Conservation (phyloP, 2,113 vertebrate genomes). For the Galeopterus variegatus region DNA sequence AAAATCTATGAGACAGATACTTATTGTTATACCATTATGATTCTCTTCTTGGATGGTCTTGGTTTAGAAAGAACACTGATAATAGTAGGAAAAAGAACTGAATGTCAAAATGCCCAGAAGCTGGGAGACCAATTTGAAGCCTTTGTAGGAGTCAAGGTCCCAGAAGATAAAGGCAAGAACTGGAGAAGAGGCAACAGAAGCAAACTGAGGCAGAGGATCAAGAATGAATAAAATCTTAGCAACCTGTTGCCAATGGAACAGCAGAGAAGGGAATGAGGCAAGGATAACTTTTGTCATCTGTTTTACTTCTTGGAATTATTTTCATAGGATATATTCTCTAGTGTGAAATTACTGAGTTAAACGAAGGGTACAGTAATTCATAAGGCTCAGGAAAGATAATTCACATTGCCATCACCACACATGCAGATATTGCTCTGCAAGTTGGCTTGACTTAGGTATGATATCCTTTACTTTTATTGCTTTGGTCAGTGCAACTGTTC, state of each 20-base stretch:
- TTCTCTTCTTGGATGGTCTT: not conserved
- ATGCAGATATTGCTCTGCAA: not conserved
- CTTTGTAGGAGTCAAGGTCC: not conserved
- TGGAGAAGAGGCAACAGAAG: not conserved
- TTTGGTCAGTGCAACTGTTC: not conserved
- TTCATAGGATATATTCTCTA: not conserved
- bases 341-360: slow-evolving; percentile 4
- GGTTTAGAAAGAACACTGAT: slow-evolving; percentile 12
- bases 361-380: not conserved
- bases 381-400: not conserved
- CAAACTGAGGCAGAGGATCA: not conserved
- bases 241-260: not conserved
- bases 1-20: not conserved
- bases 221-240: not conserved
- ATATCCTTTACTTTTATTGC: not conserved
- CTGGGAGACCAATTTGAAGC: not conserved
- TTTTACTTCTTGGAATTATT: not conserved
- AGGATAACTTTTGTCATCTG: not conserved
- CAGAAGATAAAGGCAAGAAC: not conserved
- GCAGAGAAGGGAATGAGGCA: not conserved
- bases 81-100: not conserved
- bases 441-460: not conserved
- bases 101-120: not conserved
- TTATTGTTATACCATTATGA: not conserved
- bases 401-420: not conserved